Conservation (phyloP, 2,888 invertebrate genomes). For the Pristionchus exspectatus region DNA sequence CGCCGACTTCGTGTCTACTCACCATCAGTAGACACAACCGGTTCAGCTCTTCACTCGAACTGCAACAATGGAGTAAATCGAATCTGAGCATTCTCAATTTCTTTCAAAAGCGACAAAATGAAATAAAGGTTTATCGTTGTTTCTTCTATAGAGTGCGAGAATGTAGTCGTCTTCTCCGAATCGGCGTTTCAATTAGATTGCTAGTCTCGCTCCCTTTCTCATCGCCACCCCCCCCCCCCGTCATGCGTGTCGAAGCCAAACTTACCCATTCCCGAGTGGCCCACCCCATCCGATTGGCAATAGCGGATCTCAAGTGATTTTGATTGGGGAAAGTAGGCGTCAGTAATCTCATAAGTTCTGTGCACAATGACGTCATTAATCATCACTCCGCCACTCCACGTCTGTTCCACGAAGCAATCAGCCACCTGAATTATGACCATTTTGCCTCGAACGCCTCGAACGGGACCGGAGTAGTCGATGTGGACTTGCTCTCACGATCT, state of each 20-base stretch:
- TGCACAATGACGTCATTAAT: constrained; percentile 92
- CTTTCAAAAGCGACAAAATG: no score
- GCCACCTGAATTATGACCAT: constrained; percentile 56
- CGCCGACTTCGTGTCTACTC: background rate
- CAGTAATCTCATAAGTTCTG: constrained; percentile 82
- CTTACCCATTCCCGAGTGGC: constrained; percentile 91
- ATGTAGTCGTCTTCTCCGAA: no score
- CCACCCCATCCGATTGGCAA: constrained; percentile 97
- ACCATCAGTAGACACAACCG: background rate
- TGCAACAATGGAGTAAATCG: background rate
- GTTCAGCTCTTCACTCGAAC: background rate
- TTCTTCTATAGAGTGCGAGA: no score
- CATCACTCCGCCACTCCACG: constrained; percentile 88
- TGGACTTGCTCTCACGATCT: constrained; percentile 79
- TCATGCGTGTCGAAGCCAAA: constrained; percentile 10
- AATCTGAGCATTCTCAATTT: no score
- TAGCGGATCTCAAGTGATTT: constrained; percentile 85
- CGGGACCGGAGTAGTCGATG: constrained; percentile 80
- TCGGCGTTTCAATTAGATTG: background rate
- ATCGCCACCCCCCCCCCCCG: constrained; percentile 86
- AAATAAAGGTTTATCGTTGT: no score
- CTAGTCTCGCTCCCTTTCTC: background rate
- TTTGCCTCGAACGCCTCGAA: no score
- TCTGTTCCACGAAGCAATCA: constrained; percentile 77
- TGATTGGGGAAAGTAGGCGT: background rate